Percentiles rank a stretch among this genome's conserved stretches.
These are phyloP conservation scores for Arenicola marina DNA, from an alignment of 2,888 invertebrate genomes.

Conservation along the genomic window DNA sequence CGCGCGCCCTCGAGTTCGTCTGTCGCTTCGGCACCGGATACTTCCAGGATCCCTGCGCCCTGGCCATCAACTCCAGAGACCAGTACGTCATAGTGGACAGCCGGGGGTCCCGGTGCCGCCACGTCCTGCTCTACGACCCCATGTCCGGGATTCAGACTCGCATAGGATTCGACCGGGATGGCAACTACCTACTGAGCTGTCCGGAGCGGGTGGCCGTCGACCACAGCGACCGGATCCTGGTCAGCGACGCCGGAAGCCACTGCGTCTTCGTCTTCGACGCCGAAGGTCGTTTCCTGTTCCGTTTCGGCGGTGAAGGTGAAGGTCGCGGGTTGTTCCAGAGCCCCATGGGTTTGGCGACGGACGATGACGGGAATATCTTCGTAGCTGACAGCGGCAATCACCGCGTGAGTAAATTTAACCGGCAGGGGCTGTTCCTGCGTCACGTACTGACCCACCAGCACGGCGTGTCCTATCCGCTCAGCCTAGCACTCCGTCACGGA, in stretches of 20 bases:
- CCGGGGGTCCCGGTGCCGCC: neutral
- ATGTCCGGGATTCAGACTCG: conserved; percentile 8
- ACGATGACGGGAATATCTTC: neutral
- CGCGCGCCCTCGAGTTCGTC: conserved; percentile 5
- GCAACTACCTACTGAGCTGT: conserved; percentile 1
- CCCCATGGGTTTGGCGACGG: conserved; percentile 7
- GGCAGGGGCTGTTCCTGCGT: neutral
- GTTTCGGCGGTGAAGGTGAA: conserved; percentile 3
- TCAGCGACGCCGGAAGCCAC: conserved; percentile 10
- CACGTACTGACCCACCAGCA: neutral
- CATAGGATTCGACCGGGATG: conserved; percentile 1
- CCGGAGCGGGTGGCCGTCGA: conserved; percentile 3
- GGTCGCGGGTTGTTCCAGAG: neutral
- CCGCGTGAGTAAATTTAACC: neutral
- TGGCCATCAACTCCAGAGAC: neutral
- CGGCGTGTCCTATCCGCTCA: conserved; percentile 7
- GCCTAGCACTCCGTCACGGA: neutral
- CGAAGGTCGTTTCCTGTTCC: neutral
- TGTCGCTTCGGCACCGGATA: conserved; percentile 17
- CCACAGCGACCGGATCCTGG: neutral
- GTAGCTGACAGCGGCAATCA: conserved; percentile 16
- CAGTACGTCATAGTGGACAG: conserved; percentile 8
- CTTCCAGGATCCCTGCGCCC: neutral
- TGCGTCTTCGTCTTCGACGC: conserved; percentile 5
- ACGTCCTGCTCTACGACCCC: conserved; percentile 7